Evolutionary conservation across 2,113 vertebrate genomes (phyloP).

Genomic region (Pterocles burchelli): DNA sequence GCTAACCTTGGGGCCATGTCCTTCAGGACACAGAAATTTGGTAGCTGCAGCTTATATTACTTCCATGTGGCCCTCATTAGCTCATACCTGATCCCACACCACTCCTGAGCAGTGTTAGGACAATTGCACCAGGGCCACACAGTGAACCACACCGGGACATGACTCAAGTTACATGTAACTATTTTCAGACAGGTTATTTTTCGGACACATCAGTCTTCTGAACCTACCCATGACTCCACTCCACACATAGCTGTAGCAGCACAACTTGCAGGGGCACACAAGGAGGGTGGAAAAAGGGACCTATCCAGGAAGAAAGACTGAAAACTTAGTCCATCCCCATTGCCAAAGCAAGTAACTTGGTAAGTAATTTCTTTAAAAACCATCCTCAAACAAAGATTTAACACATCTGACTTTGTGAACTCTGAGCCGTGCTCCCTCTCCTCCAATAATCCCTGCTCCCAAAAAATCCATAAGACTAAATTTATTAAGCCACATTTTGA

Average conservation of each 20-base stretch:
- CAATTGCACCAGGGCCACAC: neutral
- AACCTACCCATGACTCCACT: rapidly evolving
- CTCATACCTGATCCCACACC: neutral
- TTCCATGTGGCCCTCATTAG: rapidly evolving
- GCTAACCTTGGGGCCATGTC: neutral
- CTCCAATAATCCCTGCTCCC: neutral
- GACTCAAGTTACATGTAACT: neutral
- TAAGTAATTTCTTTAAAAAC: neutral
- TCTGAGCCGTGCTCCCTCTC: neutral
- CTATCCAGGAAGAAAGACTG: neutral
- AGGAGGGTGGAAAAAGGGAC: neutral
- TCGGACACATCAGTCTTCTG: neutral
- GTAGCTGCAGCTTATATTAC: neutral
- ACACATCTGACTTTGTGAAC: neutral
- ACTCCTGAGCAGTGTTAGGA: neutral
- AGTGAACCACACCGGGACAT: rapidly evolving
- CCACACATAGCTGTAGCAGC: neutral
- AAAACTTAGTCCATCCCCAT: neutral
- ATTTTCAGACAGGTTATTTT: neutral
- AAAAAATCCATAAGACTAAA: neutral
- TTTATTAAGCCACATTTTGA: neutral
- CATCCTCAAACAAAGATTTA: neutral
- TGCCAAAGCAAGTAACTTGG: neutral
- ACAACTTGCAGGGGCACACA: neutral
- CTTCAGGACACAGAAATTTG: neutral